Percentiles rank a stretch among this genome's conserved stretches.
These are phyloP conservation scores for Danio jaintianensis DNA, from an alignment of 2,797 vertebrate species.

Conservation along the genomic window DNA sequence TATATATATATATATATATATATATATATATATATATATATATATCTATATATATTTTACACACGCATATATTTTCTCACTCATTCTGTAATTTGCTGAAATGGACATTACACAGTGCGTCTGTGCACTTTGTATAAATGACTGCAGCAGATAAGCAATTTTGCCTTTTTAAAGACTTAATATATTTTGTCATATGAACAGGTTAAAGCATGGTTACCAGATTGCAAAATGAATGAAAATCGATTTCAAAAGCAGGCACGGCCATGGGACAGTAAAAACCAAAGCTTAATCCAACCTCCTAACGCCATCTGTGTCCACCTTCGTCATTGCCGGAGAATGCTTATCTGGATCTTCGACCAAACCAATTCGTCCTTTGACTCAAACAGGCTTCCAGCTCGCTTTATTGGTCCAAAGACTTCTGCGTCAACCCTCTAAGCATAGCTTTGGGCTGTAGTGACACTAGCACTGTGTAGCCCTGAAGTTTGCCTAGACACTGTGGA, in stretches of 20 bases:
- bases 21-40: constrained; percentile 42
- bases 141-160: constrained; percentile 70
- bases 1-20: constrained; percentile 49
- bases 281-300: constrained; percentile 39
- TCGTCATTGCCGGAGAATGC: background rate
- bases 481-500: constrained; percentile 39
- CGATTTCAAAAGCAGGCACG: constrained; percentile 27
- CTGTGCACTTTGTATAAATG: constrained; percentile 78
- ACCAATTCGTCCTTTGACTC: background rate
- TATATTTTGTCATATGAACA: constrained; percentile 61
- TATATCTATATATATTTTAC: background rate
- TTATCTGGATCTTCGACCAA: constrained; percentile 29
- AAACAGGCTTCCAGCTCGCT: background rate
- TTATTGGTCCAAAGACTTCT: constrained; percentile 13
- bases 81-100: constrained; percentile 64
- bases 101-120: constrained; percentile 71
- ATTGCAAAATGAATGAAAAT: constrained; percentile 18
- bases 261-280: constrained; percentile 44
- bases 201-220: constrained; percentile 48
- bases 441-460: constrained; percentile 41
- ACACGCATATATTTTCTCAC: constrained; percentile 51
- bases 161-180: constrained; percentile 71
- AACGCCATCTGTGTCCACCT: constrained; percentile 1
- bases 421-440: constrained; percentile 8
- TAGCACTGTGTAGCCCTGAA: constrained; percentile 30